Base-by-base conservation (phyloP, 2,888 invertebrate genomes). In the Pachycephus smyrnensis region DNA sequence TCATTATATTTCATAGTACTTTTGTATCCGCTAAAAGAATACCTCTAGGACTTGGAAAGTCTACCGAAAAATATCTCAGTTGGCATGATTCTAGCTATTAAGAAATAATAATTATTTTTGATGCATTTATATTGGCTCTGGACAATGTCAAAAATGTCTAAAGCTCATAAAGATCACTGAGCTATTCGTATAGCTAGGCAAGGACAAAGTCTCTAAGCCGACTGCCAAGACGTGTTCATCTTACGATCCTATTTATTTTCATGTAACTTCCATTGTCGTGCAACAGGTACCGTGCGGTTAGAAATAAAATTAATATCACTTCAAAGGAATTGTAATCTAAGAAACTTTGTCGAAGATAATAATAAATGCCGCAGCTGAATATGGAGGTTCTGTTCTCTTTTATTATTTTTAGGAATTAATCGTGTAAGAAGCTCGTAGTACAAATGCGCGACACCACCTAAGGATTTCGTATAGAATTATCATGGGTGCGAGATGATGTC, bases 1-100 rank as follows among this genome's bases (percentile, higher is more conserved):
- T 71, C 71, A 32, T 32, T 15, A 71, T 71, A 71, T 31, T 71
- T 71, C 71, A 71, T 71, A 71, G 71, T 32, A 71, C 71, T 71
- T 68, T 71, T 30, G 12, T n/a, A 71, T 55, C 40, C 23, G 40
- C 40, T 55, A 55, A 55, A 23, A 55, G 40, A 4, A 55, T 55
- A 55, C 9, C 40, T 55, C 23, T 23, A 23, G 40, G 23, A 23
- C 9, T 55, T 55, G 23, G 40, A 55, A 55, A 55, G 40, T 23
- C 40, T 55, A 55, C 40, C 6, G 40, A 55, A 55, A 55, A 55
- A 6, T 55, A 55, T 55, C 40, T 55, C 40, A 55, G 40, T 55
- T 55, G 23, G 9, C 15, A 55, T 55, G 15, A 23, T 23, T 23
- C 40, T 55, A 23, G 15, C 6, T 55, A 55, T 55, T 55, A 55